Evolutionary conservation across 2,888 invertebrate genomes (phyloP).

Genomic region (Tromatobia lineatoria): DNA sequence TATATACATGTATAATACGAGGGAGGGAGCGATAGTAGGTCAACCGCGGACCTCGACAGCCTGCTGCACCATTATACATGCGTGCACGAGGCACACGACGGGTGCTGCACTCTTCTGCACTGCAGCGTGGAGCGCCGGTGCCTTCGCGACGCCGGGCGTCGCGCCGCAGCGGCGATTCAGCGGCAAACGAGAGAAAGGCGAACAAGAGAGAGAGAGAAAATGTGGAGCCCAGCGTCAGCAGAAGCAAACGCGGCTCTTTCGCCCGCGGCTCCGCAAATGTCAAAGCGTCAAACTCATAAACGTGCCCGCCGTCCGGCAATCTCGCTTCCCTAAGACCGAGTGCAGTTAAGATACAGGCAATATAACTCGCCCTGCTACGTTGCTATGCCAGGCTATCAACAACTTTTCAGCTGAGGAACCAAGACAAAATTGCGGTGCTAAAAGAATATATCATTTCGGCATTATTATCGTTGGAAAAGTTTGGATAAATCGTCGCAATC

Average conservation of each 20-base stretch:
- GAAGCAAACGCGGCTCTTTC: conserved; percentile 21
- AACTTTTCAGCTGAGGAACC: not conserved
- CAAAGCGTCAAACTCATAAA: conserved; percentile 63
- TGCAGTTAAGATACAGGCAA: conserved; percentile 1
- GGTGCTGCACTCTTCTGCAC: conserved; percentile 56
- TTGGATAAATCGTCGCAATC: not conserved
- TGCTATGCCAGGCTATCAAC: conserved; percentile 18
- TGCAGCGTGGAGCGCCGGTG: conserved; percentile 60
- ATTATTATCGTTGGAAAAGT: not conserved
- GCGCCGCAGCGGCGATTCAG: conserved; percentile 45
- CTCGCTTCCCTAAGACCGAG: conserved; percentile 23
- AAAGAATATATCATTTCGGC: not conserved
- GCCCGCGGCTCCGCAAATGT: conserved; percentile 62
- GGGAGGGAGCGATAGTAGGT: conserved; percentile 67
- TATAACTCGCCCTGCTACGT: not conserved
- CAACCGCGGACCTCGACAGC: conserved; percentile 64
- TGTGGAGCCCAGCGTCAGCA: conserved; percentile 18
- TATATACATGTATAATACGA: conserved; percentile 2
- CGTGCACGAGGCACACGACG: conserved; percentile 59
- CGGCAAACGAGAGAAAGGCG: conserved; percentile 40
- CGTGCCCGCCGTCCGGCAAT: conserved; percentile 34
- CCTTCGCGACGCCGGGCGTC: conserved; percentile 42
- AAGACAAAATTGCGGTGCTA: not conserved
- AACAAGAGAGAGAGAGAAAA: not conserved
- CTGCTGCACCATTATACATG: conserved; percentile 69